Evolutionary conservation across 2,888 invertebrate genomes (phyloP).

Genomic region (Dicycla oo): DNA sequence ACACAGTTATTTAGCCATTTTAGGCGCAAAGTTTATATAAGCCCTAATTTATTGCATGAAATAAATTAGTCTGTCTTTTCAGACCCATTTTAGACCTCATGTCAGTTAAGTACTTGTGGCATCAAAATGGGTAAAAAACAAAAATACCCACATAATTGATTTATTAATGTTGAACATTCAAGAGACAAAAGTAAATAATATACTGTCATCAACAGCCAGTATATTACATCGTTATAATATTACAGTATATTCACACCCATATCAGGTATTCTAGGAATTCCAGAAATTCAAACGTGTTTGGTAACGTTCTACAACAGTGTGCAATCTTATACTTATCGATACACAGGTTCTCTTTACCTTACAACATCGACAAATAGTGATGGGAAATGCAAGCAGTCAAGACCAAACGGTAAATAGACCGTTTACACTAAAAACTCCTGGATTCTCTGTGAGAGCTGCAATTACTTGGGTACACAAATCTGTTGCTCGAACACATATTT

Average conservation of each 20-base stretch:
- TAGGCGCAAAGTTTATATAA: slow-evolving; percentile 6
- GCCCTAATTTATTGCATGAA: slow-evolving; percentile 24
- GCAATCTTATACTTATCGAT: not conserved
- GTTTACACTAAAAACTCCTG: slow-evolving; percentile 2
- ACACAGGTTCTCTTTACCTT: not conserved
- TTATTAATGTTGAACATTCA: not conserved
- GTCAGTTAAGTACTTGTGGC: slow-evolving; percentile 5
- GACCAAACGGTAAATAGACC: slow-evolving; percentile 4
- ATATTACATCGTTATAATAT: not conserved
- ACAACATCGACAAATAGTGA: slow-evolving; percentile 1
- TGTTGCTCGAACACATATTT: slow-evolving; percentile 20
- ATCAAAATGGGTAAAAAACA: not conserved
- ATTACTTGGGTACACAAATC: slow-evolving; percentile 14
- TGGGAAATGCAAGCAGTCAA: slow-evolving; percentile 7
- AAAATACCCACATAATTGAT: not conserved
- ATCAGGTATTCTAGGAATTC: not conserved
- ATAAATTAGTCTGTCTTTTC: slow-evolving; percentile 27
- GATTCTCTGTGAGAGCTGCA: slow-evolving; percentile 6
- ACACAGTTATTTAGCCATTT: slow-evolving; percentile 4
- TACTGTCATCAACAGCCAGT: not conserved
- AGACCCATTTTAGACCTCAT: slow-evolving; percentile 12
- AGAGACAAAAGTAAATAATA: not conserved
- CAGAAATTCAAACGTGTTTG: not conserved
- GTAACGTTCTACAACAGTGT: not conserved
- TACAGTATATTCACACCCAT: not conserved